Percentiles rank a stretch among this genome's conserved stretches.
phyloP scores from a whole-genome alignment of 2,113 vertebrate genomes.

The Triplophysa dalaica region DNA sequence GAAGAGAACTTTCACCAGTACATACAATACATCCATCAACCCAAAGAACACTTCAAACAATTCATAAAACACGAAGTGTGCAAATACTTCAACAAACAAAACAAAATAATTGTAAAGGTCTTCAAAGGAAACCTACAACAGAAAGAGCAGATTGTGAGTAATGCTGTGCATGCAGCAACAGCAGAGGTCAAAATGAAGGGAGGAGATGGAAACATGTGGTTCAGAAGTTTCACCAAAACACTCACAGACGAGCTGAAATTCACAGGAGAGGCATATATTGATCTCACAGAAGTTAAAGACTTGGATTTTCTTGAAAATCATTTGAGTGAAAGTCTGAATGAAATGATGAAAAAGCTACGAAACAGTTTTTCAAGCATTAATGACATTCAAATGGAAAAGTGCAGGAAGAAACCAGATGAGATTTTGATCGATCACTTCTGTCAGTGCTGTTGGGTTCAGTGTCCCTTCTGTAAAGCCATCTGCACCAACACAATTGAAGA shows the following conservation, averaged over 20 bases:
- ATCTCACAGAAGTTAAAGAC: slow-evolving; percentile 48
- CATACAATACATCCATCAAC: slow-evolving; percentile 55
- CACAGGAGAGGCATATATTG: slow-evolving; percentile 10
- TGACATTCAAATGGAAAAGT: slow-evolving; percentile 13
- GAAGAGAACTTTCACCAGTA: slow-evolving; percentile 71
- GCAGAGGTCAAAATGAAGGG: neutral
- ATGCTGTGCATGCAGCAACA: slow-evolving; percentile 53
- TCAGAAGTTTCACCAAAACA: slow-evolving; percentile 19
- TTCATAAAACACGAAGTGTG: slow-evolving; percentile 57
- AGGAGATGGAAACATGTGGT: slow-evolving; percentile 39
- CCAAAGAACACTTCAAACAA: slow-evolving; percentile 41
- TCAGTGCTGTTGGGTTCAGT: slow-evolving; percentile 50
- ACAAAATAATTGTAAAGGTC: neutral
- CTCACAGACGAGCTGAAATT: slow-evolving; percentile 48
- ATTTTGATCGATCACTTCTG: slow-evolving; percentile 47
- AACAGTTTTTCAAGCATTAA: neutral
- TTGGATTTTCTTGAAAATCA: slow-evolving; percentile 41
- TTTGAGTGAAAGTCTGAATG: slow-evolving; percentile 2
- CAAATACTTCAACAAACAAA: neutral
- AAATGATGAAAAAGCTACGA: neutral
- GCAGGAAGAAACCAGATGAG: slow-evolving; percentile 27
- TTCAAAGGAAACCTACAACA: slow-evolving; percentile 28
- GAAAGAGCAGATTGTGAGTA: neutral
- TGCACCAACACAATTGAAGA: slow-evolving; percentile 48
- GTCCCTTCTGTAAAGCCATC: slow-evolving; percentile 51